phyloP scores from a whole-genome alignment of 2,797 vertebrate species.

The Adrianichthys oophorus region DNA sequence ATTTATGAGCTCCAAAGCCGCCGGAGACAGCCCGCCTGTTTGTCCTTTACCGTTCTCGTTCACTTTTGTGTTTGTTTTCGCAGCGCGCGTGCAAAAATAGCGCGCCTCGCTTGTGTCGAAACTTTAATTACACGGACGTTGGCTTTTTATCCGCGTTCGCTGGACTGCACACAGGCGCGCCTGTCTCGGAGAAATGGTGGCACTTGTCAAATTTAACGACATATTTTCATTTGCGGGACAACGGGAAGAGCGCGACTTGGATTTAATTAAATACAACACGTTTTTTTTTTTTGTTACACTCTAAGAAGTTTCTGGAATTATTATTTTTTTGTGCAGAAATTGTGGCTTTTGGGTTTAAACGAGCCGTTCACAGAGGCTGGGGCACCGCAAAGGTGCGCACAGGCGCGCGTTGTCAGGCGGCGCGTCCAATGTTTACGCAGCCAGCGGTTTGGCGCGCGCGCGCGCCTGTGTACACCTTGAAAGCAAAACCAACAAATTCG shows the following conservation, averaged over 20 bases:
- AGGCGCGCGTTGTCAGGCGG: slow-evolving; percentile 61
- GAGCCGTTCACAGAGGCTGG: slow-evolving; percentile 3
- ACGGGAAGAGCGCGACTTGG: too few relatives aligned
- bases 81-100: slow-evolving; percentile 70
- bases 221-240: neutral
- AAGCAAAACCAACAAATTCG: slow-evolving; percentile 76
- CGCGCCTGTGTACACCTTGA: slow-evolving; percentile 58
- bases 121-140: slow-evolving; percentile 70
- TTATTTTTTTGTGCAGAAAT: neutral
- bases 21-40: slow-evolving; percentile 71
- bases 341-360: neutral
- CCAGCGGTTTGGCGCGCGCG: slow-evolving; percentile 67
- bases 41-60: slow-evolving; percentile 71
- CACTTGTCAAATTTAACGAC: neutral
- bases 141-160: slow-evolving; percentile 54
- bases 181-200: slow-evolving; percentile 44
- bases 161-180: slow-evolving; percentile 54
- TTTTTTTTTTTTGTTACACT: too few relatives aligned
- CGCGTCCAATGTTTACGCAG: slow-evolving; percentile 76
- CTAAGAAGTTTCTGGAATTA: too few relatives aligned
- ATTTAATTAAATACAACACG: too few relatives aligned
- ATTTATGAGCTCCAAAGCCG: slow-evolving; percentile 71
- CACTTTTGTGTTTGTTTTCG: slow-evolving; percentile 73
- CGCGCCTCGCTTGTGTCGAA: slow-evolving; percentile 54
- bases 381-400: slow-evolving; percentile 50